phyloP scores from a whole-genome alignment of 2,797 vertebrate genomes.

The Emys orbicularis region DNA sequence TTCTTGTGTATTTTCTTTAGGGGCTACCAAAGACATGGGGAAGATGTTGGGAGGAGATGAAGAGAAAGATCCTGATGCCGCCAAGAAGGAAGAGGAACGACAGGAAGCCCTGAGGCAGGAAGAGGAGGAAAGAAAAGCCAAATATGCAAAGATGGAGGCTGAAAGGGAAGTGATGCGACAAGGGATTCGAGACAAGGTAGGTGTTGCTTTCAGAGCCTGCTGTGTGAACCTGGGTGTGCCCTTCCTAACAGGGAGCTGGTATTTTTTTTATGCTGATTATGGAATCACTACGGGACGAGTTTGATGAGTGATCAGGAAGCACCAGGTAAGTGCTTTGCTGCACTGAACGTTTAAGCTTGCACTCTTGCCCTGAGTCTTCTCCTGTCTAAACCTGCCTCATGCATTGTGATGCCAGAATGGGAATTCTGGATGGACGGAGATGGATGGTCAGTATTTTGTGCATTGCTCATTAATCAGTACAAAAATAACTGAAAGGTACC shows the following conservation, averaged over 20 bases:
- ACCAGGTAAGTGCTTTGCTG: neutral
- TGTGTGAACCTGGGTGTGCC: neutral
- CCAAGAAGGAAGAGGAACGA: conserved; percentile 97
- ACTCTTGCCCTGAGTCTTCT: rapidly evolving
- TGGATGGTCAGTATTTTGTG: neutral
- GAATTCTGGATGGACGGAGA: neutral
- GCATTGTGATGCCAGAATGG: neutral
- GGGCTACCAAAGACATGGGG: conserved; percentile 99
- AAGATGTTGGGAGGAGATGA: conserved; percentile 98
- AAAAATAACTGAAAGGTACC: neutral
- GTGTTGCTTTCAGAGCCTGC: neutral
- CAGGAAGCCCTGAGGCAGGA: conserved; percentile 96
- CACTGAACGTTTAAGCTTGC: neutral
- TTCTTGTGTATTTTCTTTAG: conserved; percentile 76
- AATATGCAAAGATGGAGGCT: conserved; percentile 97
- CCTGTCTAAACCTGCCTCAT: neutral
- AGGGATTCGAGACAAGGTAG: conserved; percentile 98
- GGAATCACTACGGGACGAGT: neutral
- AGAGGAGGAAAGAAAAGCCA: conserved; percentile 97
- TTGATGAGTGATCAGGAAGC: neutral
- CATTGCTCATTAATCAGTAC: neutral
- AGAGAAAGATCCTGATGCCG: conserved; percentile 97
- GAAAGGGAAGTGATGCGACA: conserved; percentile 96
- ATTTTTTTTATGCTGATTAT: neutral
- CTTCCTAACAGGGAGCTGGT: neutral